A percentile compares a stretch with the other conserved stretches of the same genome.
These are phyloP conservation scores for Coccyzus lansbergi DNA, from an alignment of 2,797 vertebrate species.

Conservation along the genomic window DNA sequence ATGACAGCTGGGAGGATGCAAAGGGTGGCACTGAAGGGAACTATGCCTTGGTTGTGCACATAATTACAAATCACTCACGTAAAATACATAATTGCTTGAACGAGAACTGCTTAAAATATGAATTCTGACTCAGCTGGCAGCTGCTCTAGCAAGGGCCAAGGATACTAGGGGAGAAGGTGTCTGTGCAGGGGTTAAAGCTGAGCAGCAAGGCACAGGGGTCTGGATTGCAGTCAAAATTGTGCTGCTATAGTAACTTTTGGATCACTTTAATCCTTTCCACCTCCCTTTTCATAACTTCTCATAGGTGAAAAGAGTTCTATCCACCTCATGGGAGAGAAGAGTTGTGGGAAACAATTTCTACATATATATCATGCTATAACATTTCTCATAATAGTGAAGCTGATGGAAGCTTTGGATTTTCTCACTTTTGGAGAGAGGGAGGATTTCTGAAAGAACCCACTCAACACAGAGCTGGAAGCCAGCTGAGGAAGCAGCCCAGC, in stretches of 20 bases:
- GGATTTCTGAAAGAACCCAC: neutral
- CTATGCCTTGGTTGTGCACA: neutral
- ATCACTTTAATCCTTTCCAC: neutral
- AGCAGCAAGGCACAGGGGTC: neutral
- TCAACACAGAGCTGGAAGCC: neutral
- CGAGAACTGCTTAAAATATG: neutral
- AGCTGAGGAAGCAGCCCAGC: neutral
- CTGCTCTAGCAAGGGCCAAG: neutral
- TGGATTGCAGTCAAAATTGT: neutral
- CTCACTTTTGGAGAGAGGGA: neutral
- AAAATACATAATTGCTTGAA: slow-evolving; percentile 1
- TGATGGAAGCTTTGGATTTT: neutral
- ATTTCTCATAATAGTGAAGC: neutral
- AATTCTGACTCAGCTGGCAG: slow-evolving; percentile 23
- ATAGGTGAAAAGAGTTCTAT: neutral
- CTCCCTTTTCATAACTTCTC: neutral
- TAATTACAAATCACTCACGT: neutral
- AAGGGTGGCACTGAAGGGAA: neutral
- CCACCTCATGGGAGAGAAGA: neutral
- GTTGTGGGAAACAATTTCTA: neutral
- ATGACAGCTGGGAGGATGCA: neutral
- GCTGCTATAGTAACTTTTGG: neutral
- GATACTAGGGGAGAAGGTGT: neutral
- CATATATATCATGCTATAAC: neutral
- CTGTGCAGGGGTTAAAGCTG: neutral